Conservation (phyloP, 2,113 vertebrate genomes). For the Podocnemis expansa region DNA sequence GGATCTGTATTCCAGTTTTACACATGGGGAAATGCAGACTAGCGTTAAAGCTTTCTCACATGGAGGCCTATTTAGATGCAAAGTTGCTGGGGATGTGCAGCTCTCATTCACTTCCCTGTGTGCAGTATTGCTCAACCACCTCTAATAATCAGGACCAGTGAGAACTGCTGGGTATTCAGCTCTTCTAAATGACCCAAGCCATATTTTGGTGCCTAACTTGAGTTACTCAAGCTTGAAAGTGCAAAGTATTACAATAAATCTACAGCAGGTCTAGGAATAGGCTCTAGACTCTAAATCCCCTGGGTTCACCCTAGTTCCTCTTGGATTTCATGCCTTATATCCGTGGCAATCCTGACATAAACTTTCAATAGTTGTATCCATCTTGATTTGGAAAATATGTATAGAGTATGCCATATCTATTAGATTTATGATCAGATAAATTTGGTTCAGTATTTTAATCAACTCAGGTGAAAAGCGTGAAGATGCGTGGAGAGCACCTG, state of each 20-base stretch:
- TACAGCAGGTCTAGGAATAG: not conserved
- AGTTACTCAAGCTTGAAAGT: not conserved
- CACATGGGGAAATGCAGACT: not conserved
- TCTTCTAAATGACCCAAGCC: not conserved
- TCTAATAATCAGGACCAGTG: not conserved
- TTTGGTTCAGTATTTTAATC: conserved; percentile 15
- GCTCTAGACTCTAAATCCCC: not conserved
- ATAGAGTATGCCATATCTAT: not conserved
- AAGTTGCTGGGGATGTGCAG: not conserved
- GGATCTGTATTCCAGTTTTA: not conserved
- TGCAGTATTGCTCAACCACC: not conserved
- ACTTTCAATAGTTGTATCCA: not conserved
- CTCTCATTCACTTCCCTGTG: not conserved
- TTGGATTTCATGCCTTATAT: accelerated
- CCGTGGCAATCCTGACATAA: not conserved
- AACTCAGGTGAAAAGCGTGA: not conserved
- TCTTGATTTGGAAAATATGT: not conserved
- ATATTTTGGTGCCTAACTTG: not conserved
- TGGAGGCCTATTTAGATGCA: not conserved
- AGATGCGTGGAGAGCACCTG: not conserved
- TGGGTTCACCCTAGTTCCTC: not conserved
- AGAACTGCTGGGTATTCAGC: too few relatives aligned
- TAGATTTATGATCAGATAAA: conserved; percentile 50
- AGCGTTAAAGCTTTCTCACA: not conserved
- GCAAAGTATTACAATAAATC: not conserved